Base-by-base conservation (phyloP, 2,113 vertebrate genomes). In the Ageneiosus marmoratus region DNA sequence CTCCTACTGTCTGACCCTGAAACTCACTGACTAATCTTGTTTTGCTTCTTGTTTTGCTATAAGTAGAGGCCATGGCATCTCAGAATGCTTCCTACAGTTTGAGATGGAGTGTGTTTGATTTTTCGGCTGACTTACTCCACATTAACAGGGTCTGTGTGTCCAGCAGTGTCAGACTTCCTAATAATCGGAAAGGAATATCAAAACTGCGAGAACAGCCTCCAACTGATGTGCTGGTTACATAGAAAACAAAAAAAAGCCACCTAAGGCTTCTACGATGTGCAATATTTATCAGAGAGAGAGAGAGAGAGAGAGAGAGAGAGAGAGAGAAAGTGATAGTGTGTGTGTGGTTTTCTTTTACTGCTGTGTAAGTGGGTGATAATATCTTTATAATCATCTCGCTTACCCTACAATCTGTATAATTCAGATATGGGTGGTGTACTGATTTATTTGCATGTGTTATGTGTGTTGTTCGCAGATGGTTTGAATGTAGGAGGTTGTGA, bases 1-100 rank as follows among this genome's bases (percentile, higher is more conserved):
- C 84, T 80, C 84, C 81, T 58, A 78, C 86, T 65, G 86, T 77
- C 79, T 81, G 77, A 58, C 84, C 77, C 79, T 72, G 34, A 77
- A 44, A 77, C 77, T 50, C 53, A 50, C 41, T 0, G 37, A 74
- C 75, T 62, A 72, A 74, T 83, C 58, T 80, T 83, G 83, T 82
- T 84, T 82, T 60, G 46, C 34, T 84, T 67, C 73, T 63, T 79
- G 7, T n/a, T 50, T 34, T 27, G 62, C 20, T 15, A 32, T 77
- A 65, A 76, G 69, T 60, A 76, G 60, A 34, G 77, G 13, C 78
- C 46, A 18, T 29, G 29, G 20, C 29, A 27, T 82, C 53, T 87
- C 55, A 5, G 34, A 60, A 16, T 58, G 79, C 55, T 82, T 32
- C 55, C 55, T 46, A 16, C 46, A 70, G 55, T 53, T 29, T 15